Evolutionary conservation across 2,797 vertebrate genomes (phyloP), one percentile per base, ranked within the genome.

Genomic region (Aeoliscus strigatus): DNA sequence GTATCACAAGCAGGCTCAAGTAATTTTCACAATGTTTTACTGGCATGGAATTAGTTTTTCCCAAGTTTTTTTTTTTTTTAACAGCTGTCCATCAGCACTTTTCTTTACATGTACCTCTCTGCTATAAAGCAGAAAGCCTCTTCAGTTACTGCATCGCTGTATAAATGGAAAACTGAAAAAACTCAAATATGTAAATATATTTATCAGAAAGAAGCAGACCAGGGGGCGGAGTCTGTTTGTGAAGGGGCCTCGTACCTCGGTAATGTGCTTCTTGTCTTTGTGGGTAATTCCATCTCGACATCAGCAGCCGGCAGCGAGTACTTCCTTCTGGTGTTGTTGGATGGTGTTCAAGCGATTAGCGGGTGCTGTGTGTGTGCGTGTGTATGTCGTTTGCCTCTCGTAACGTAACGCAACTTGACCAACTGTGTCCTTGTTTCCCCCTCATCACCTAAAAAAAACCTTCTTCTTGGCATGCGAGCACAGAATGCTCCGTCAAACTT

Each of bases 331-430:
- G 54, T 52, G 40, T 57, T 69, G 68, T 59, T 60, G 54, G 51
- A 51, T 59, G 68, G 46, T 39, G 51, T 53, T n/a, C 31, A 62
- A 44, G 41, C 57, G 68, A 71, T 75, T 78, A 69, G 66, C 58
- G 52, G 48, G 57, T 44, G 29, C 34, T 33, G 61, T 74, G 41
- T 42, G 21, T 40, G 34, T 36, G 39, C 5, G 24, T 8, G n/a
- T n/a, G n/a, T n/a, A n/a, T n/a, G n/a, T n/a, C n/a, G n/a, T n/a
- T n/a, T n/a, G n/a, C n/a, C n/a, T n/a, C n/a, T n/a, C n/a, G n/a
- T n/a, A n/a, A n/a, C n/a, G n/a, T n/a, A n/a, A n/a, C n/a, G n/a
- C n/a, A n/a, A n/a, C n/a, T n/a, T 21, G 18, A 21, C 6, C 3
- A 3, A 21, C 18, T 21, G 18, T 21, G 6, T 21, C 18, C 18